These are phyloP conservation scores for Antheraea pernyi DNA, from an alignment of 1,140 invertebrate species.

Conservation along the genomic window DNA sequence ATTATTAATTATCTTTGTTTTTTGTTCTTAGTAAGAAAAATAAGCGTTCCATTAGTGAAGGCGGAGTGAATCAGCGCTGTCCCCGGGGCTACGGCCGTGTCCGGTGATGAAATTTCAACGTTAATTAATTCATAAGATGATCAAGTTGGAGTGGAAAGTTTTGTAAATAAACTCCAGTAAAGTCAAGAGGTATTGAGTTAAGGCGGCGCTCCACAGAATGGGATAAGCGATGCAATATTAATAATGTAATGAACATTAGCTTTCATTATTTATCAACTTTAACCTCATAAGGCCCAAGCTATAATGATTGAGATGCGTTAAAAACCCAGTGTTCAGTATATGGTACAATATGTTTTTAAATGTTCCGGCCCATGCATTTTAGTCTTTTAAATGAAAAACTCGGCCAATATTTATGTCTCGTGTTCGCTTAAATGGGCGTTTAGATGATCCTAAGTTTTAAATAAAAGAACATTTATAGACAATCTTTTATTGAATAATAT, in stretches of 20 bases:
- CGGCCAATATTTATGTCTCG: too few species aligned
- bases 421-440: too few species aligned
- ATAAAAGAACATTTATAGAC: too few species aligned
- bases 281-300: too few species aligned
- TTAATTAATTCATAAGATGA: constrained; percentile 19
- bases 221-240: neutral
- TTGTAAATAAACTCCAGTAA: constrained; percentile 10
- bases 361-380: too few species aligned
- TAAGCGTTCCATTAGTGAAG: neutral
- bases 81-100: neutral
- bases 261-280: neutral
- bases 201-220: neutral
- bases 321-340: too few species aligned
- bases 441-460: too few species aligned
- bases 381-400: too few species aligned
- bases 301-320: too few species aligned
- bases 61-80: neutral
- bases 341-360: too few species aligned
- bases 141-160: constrained; percentile 11
- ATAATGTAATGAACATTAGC: neutral
- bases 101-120: constrained; percentile 11
- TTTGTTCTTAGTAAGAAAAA: neutral
- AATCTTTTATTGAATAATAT: too few species aligned
- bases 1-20: neutral
- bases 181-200: neutral